Conservation (phyloP, 2,113 vertebrate species). For the Chloropsis hardwickii region DNA sequence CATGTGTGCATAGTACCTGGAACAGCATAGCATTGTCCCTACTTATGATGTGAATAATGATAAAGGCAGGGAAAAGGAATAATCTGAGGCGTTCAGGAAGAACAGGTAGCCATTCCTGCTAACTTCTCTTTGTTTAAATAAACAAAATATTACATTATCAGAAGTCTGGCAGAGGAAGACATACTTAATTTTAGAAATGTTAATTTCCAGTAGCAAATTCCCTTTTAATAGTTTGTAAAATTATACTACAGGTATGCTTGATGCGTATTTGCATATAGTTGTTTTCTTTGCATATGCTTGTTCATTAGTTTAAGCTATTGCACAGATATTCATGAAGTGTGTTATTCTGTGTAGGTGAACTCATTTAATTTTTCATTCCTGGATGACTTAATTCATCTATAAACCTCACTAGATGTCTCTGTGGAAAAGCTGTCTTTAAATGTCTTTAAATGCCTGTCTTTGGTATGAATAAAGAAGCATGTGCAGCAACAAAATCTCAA, state of each 20-base stretch:
- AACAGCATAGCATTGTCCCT: not conserved
- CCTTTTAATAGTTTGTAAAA: not conserved
- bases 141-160: not conserved
- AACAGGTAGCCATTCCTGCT: not conserved
- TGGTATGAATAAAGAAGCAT: not conserved
- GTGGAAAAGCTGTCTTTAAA: not conserved
- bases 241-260: not conserved
- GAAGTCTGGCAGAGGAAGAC: not conserved
- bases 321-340: not conserved
- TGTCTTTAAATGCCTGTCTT: not conserved
- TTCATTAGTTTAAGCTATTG: not conserved
- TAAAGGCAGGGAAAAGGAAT: not conserved
- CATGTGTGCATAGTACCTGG: not conserved
- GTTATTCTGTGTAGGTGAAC: not conserved
- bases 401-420: not conserved
- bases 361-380: not conserved
- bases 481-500: not conserved
- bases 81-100: not conserved
- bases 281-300: not conserved
- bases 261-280: not conserved
- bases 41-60: not conserved
- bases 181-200: not conserved
- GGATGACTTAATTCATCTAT: not conserved
- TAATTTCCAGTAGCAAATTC: not conserved
- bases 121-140: not conserved